These are phyloP conservation scores for Leucoraja erinaceus DNA, from an alignment of 2,113 vertebrate species.

Conservation along the genomic window DNA sequence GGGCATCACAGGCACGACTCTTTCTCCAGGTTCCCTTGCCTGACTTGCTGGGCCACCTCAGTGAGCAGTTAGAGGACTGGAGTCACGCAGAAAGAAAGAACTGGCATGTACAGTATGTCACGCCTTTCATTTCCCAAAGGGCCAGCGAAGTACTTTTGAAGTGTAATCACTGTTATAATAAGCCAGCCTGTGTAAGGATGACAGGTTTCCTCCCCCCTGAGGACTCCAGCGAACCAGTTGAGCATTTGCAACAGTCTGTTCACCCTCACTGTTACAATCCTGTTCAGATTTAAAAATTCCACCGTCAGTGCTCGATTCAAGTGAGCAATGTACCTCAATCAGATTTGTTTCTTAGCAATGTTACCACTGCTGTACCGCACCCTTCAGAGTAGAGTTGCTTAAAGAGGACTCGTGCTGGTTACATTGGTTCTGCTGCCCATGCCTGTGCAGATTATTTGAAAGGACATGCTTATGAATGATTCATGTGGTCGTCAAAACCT, in stretches of 20 bases:
- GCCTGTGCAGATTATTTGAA: neutral
- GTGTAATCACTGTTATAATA: neutral
- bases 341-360: neutral
- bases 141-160: neutral
- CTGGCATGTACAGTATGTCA: neutral
- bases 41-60: neutral
- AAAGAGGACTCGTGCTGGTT: neutral
- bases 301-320: neutral
- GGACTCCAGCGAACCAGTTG: neutral
- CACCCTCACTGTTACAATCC: neutral
- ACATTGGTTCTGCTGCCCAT: neutral
- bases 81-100: neutral
- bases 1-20: too few species aligned
- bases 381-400: neutral
- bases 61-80: neutral
- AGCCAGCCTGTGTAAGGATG: neutral
- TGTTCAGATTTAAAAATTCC: neutral
- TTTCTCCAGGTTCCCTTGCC: neutral
- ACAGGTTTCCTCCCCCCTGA: neutral
- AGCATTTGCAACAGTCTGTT: neutral
- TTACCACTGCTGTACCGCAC: neutral
- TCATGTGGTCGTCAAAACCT: neutral
- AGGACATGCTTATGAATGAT: slow-evolving; percentile 20
- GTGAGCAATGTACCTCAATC: neutral
- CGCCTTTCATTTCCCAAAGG: neutral